A percentile compares a stretch with the other conserved stretches of the same genome.
phyloP scores from a whole-genome alignment of 2,888 invertebrate species.

The Netelia fuscicornis region DNA sequence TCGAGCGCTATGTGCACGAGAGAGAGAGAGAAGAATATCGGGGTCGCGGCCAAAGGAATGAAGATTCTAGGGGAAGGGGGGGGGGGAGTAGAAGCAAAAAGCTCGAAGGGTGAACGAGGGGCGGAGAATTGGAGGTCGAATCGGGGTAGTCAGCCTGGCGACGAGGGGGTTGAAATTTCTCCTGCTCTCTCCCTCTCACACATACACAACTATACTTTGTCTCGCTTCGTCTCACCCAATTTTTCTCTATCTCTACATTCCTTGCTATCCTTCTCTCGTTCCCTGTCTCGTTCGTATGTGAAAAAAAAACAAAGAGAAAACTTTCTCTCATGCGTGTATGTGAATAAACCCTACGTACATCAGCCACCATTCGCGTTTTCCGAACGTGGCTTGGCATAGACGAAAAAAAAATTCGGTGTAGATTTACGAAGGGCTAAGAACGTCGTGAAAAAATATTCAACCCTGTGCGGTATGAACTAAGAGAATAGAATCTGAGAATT shows the following conservation, averaged over 20 bases:
- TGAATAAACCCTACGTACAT: conserved; percentile 50
- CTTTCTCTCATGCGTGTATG: conserved; percentile 42
- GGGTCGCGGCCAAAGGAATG: conserved; percentile 40
- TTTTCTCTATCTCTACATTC: conserved; percentile 23
- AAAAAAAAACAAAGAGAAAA: conserved; percentile 6
- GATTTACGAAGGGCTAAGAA: conserved; percentile 61
- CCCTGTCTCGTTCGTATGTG: conserved; percentile 13
- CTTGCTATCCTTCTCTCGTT: conserved; percentile 11
- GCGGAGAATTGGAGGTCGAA: conserved; percentile 54
- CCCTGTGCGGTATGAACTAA: background rate
- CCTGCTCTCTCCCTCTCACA: conserved; percentile 19
- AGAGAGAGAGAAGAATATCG: conserved; percentile 12
- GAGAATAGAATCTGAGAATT: conserved; percentile 54
- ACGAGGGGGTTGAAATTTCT: conserved; percentile 40
- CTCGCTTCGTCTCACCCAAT: conserved; percentile 25
- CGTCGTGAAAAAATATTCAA: conserved; percentile 40
- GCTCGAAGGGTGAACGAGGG: conserved; percentile 43
- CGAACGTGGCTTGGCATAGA: conserved; percentile 40
- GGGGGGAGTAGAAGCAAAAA: conserved; percentile 13
- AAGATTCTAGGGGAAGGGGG: conserved; percentile 32
- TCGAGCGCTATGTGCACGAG: conserved; percentile 19
- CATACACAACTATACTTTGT: background rate
- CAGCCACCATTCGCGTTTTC: conserved; percentile 52
- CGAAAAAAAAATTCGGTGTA: conserved; percentile 17
- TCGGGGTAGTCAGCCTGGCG: conserved; percentile 39